Percentiles rank a stretch among this genome's conserved stretches.
Evolutionary conservation across 2,888 invertebrate genomes (phyloP).

Genomic region (Acheta domesticus): DNA sequence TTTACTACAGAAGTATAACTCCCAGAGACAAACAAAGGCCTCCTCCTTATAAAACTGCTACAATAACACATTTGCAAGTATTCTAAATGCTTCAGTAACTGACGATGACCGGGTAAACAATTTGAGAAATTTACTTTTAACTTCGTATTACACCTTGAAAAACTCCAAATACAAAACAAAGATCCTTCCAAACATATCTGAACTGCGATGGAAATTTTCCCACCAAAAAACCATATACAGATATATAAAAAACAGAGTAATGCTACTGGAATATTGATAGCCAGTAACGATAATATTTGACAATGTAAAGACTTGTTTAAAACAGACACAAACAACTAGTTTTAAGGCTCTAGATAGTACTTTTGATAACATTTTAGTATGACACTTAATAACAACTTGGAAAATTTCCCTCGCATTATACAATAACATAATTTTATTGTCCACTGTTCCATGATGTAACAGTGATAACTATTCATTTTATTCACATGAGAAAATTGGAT

Average conservation of each 20-base stretch:
- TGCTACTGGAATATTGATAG: constrained; percentile 27
- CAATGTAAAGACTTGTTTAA: constrained; percentile 20
- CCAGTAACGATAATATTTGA: constrained; percentile 24
- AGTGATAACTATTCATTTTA: constrained; percentile 28
- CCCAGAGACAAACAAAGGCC: neutral
- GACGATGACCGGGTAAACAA: neutral
- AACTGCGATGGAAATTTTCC: constrained; percentile 31
- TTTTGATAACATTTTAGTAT: constrained; percentile 32
- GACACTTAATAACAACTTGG: constrained; percentile 37
- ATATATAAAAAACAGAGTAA: constrained; percentile 45
- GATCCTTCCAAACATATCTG: constrained; percentile 26
- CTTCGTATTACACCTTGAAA: neutral
- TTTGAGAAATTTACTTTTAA: neutral
- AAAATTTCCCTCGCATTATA: constrained; percentile 37
- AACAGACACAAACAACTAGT: constrained; percentile 28
- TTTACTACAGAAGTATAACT: neutral
- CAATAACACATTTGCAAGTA: neutral
- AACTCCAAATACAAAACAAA: constrained; percentile 4
- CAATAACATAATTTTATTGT: constrained; percentile 39
- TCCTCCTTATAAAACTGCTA: neutral
- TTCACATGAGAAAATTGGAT: constrained; percentile 31
- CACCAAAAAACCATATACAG: constrained; percentile 35
- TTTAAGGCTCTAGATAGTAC: constrained; percentile 34
- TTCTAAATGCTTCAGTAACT: neutral
- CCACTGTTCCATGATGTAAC: constrained; percentile 36